Conservation (phyloP, 2,113 vertebrate species). For the Serilophus lunatus region DNA sequence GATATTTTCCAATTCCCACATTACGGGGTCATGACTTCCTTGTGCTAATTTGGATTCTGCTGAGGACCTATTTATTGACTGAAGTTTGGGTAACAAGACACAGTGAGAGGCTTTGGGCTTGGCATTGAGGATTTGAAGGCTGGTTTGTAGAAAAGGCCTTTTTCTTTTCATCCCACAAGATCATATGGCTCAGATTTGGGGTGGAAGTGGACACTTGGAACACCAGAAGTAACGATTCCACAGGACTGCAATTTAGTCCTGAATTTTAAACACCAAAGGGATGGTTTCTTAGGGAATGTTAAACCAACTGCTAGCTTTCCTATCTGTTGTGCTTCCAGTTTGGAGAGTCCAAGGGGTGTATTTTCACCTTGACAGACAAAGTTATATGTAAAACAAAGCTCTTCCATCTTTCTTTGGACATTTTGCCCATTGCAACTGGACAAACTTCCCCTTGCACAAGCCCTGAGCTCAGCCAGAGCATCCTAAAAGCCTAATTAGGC, state of each 20-base stretch:
- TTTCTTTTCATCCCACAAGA: neutral
- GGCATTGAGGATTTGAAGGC: neutral
- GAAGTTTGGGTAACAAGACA: neutral
- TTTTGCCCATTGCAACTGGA: neutral
- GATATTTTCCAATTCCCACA: neutral
- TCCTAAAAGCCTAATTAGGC: neutral
- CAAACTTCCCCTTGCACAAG: neutral
- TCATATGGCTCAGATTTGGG: neutral
- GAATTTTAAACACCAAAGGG: neutral
- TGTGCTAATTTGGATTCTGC: slow-evolving; percentile 14
- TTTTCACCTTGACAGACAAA: neutral
- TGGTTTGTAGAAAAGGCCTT: neutral
- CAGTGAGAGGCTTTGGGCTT: neutral
- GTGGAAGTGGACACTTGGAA: neutral
- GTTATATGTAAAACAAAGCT: neutral
- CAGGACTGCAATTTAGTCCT: neutral
- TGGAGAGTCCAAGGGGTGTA: neutral
- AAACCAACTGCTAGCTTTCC: neutral
- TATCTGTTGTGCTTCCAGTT: neutral
- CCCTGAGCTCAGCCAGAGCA: neutral
- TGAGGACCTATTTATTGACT: neutral
- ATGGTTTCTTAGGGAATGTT: neutral
- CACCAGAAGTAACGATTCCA: neutral
- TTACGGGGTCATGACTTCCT: neutral
- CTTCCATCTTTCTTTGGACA: neutral